phyloP scores from a whole-genome alignment of 2,888 invertebrate species.

The Dorcus hopei region DNA sequence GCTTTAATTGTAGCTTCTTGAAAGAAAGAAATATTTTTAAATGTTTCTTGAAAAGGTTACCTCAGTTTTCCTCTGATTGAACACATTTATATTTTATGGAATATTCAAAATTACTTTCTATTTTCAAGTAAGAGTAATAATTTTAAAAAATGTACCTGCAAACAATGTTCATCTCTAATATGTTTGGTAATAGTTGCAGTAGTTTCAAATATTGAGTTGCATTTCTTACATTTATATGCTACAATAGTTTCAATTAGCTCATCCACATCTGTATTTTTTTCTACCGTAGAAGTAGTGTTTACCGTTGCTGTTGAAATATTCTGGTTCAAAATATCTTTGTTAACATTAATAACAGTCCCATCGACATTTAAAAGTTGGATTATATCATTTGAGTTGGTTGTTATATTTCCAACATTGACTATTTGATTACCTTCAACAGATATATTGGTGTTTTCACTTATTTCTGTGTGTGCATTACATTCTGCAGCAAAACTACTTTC shows the following conservation, averaged over 20 bases:
- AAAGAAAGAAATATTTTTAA: too few species aligned
- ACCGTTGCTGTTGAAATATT: slow-evolving; percentile 7
- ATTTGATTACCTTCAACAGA: neutral
- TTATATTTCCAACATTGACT: neutral
- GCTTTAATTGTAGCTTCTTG: too few species aligned
- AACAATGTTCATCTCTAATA: slow-evolving; percentile 20
- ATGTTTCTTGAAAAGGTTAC: too few species aligned
- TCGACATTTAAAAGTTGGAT: slow-evolving; percentile 36
- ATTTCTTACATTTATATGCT: slow-evolving; percentile 44
- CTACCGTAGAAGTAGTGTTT: neutral
- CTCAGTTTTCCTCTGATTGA: too few species aligned
- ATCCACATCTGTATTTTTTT: slow-evolving; percentile 17
- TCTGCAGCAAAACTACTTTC: neutral
- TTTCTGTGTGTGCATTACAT: neutral
- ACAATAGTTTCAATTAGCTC: slow-evolving; percentile 37
- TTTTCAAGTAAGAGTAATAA: slow-evolving; percentile 1
- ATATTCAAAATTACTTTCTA: neutral
- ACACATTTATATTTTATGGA: too few species aligned
- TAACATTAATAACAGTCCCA: slow-evolving; percentile 29
- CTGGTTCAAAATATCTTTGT: slow-evolving; percentile 21
- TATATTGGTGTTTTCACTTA: neutral
- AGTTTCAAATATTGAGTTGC: slow-evolving; percentile 40
- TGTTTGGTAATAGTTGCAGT: slow-evolving; percentile 38
- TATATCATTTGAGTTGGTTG: slow-evolving; percentile 19
- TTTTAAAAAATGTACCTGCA: neutral